Evolutionary conservation across 2,888 invertebrate species (phyloP).

Genomic region (Melieria crassipennis): DNA sequence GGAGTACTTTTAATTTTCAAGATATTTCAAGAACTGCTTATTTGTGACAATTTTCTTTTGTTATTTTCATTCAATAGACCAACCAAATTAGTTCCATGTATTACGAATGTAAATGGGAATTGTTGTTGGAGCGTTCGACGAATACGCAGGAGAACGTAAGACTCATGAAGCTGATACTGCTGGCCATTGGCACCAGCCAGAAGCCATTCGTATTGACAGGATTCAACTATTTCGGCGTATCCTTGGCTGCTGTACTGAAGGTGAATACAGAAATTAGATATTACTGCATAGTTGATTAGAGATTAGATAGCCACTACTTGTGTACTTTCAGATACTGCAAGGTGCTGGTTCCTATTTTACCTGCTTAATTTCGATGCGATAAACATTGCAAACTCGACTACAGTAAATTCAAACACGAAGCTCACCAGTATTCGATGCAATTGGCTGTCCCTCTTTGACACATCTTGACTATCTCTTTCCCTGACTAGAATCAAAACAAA

Average conservation of each 20-base stretch:
- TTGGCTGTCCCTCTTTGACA: too few relatives aligned
- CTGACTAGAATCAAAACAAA: too few relatives aligned
- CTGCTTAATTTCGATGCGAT: slow-evolving; percentile 55
- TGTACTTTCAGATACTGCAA: slow-evolving; percentile 49
- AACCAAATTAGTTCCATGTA: slow-evolving; percentile 53
- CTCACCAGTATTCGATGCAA: too few relatives aligned
- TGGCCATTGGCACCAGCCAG: slow-evolving; percentile 51
- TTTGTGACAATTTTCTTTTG: not conserved
- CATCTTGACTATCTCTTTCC: too few relatives aligned
- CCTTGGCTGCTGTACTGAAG: slow-evolving; percentile 49
- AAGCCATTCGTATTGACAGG: slow-evolving; percentile 53
- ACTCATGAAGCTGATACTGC: slow-evolving; percentile 49
- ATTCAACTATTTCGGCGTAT: slow-evolving; percentile 53
- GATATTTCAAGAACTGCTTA: too few relatives aligned
- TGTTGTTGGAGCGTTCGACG: slow-evolving; percentile 47
- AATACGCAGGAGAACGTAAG: slow-evolving; percentile 49
- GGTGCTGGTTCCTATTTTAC: slow-evolving; percentile 59
- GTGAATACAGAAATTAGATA: slow-evolving; percentile 36
- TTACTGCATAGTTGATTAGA: not conserved
- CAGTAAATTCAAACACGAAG: too few relatives aligned
- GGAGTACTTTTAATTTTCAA: not conserved
- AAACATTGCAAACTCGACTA: not conserved
- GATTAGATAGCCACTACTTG: not conserved
- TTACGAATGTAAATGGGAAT: slow-evolving; percentile 54
- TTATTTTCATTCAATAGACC: slow-evolving; percentile 42